Conservation (phyloP, 1,140 invertebrate genomes). For the Aphelinus atriplicis region DNA sequence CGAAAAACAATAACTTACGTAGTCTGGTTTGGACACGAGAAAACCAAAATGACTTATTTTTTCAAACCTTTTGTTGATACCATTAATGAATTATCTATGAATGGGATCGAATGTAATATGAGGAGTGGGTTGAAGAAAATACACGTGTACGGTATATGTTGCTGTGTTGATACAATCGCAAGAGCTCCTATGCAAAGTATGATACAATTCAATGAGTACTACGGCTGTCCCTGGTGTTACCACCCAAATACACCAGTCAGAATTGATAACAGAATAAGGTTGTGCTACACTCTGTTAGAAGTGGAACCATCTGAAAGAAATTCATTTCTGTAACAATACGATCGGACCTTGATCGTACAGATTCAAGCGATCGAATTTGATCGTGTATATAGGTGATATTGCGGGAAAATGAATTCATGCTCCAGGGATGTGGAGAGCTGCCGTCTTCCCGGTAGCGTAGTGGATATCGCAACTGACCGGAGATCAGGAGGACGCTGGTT, state of each 20-base stretch:
- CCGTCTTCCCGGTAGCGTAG: too few species aligned
- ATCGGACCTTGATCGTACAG: too few species aligned
- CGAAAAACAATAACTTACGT: constrained; percentile 25
- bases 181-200: constrained; percentile 14
- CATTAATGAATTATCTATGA: constrained; percentile 28
- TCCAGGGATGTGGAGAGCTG: too few species aligned
- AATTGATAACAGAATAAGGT: background rate
- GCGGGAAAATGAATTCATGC: too few species aligned
- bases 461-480: too few species aligned
- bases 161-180: background rate
- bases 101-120: constrained; percentile 34
- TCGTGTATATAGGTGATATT: too few species aligned
- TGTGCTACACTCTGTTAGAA: background rate
- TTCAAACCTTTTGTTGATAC: constrained; percentile 28
- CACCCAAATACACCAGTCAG: background rate
- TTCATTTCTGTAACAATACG: too few species aligned
- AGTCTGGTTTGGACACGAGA: constrained; percentile 37
- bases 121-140: constrained; percentile 8
- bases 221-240: constrained; percentile 20
- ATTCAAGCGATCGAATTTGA: too few species aligned
- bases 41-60: constrained; percentile 32
- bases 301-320: background rate
- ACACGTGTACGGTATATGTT: constrained; percentile 13
- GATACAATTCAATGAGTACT: constrained; percentile 12
- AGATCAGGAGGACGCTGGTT: too few species aligned